Base-by-base conservation (phyloP, 2,113 vertebrate genomes). In the Edolisoma coerulescens region DNA sequence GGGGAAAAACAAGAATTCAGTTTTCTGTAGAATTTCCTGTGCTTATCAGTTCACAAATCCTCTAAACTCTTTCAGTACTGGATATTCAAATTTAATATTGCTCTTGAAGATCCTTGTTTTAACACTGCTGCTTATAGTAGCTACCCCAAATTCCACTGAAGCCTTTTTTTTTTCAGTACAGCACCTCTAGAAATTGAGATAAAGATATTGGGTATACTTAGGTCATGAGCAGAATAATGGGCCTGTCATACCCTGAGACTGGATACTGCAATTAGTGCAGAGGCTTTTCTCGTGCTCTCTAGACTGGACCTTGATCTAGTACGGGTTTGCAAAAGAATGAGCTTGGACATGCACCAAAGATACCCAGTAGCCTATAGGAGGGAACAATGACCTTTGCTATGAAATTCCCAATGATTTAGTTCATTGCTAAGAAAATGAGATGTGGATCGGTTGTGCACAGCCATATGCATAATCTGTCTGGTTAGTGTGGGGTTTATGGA, bases 311-410 rank as follows among this genome's bases (percentile, higher is more conserved):
- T 53, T 45, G 28, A 17, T 67, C 42, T 89, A 57, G 42, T 53
- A 27, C 8, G 65, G 24, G 16, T 35, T 85, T 59, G n/a, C 20
- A 23, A 50, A 79, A 82, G 28, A 42, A 28, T 79, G 56, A 56
- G 16, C 15, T 70, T 84, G 54, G 41, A 11, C 21, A 9, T 0
- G 3, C 2, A 16, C 17, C 22, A 24, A 33, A 63, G 47, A n/a
- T 44, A 37, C 11, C 10, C 13, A 63, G 8, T 4, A 37, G 24
- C 19, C 11, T 49, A 41, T 0, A 0, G 13, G 39, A 80, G 23
- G 63, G 65, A 87, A 26, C 20, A 61, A 3, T 45, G 12, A 30
- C 50, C 75, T 37, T 47, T 85, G 56, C 67, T 53, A 22, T 49
- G 21, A 57, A 57, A 75, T 92, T 82, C 26, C 17, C 39, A 57